These are phyloP conservation scores for Leptopterna dolabrata DNA, from an alignment of 2,888 invertebrate species.

Conservation along the genomic window DNA sequence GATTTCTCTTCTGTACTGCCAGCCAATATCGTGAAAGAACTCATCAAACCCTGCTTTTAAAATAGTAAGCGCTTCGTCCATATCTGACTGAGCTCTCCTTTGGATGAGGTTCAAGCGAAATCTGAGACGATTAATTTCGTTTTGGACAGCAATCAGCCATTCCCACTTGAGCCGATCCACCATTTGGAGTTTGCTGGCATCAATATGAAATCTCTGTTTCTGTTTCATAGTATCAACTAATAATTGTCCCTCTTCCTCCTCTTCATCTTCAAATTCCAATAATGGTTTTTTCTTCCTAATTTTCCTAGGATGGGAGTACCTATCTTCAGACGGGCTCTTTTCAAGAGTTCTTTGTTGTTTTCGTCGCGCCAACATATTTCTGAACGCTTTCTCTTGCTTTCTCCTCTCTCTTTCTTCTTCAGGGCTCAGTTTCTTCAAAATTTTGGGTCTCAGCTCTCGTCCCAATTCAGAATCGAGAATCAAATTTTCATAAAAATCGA, in stretches of 20 bases:
- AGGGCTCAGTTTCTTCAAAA: slow-evolving; percentile 33
- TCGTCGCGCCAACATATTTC: slow-evolving; percentile 31
- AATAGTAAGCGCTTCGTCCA: slow-evolving; percentile 40
- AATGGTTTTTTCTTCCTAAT: not conserved
- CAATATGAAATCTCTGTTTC: slow-evolving; percentile 34
- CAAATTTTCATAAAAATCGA: slow-evolving; percentile 8
- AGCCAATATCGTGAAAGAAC: slow-evolving; percentile 35
- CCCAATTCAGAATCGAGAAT: slow-evolving; percentile 38
- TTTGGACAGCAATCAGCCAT: slow-evolving; percentile 44
- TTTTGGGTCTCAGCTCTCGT: slow-evolving; percentile 15
- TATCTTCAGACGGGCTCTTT: slow-evolving; percentile 3
- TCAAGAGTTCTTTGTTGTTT: not conserved
- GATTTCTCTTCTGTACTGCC: slow-evolving; percentile 40
- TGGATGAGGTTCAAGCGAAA: slow-evolving; percentile 25
- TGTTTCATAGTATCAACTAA: not conserved
- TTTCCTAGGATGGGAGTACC: slow-evolving; percentile 21
- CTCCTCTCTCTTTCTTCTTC: slow-evolving; percentile 27
- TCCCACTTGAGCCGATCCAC: slow-evolving; percentile 52
- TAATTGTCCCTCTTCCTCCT: not conserved
- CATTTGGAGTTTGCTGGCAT: slow-evolving; percentile 35
- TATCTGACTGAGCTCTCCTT: slow-evolving; percentile 12
- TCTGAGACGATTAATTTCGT: slow-evolving; percentile 31
- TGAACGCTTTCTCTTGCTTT: slow-evolving; percentile 35
- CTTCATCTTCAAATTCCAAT: not conserved
- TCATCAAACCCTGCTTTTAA: slow-evolving; percentile 35